Conservation (phyloP, 2,113 vertebrate genomes). For the Marmota flaviventris region DNA sequence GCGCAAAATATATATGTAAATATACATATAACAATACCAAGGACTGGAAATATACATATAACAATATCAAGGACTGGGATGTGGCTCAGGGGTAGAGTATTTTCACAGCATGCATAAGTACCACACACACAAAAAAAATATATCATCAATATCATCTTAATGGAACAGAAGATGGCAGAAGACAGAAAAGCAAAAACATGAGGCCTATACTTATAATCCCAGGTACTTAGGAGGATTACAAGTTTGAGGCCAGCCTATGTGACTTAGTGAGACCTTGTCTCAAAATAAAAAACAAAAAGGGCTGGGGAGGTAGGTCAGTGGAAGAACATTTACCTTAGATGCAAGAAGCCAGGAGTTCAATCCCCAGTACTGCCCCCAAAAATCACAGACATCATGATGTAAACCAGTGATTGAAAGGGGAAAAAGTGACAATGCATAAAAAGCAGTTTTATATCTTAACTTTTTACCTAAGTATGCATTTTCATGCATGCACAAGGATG, state of each 20-base stretch:
- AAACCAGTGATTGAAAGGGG: background rate
- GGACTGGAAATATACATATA: background rate
- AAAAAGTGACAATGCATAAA: background rate
- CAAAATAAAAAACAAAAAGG: too few relatives aligned
- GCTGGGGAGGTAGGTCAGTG: too few relatives aligned
- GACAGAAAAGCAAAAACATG: too few relatives aligned
- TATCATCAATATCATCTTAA: too few relatives aligned
- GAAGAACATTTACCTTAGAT: too few relatives aligned
- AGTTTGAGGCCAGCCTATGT: too few relatives aligned
- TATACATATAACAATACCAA: background rate
- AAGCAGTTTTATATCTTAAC: background rate
- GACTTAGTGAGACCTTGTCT: too few relatives aligned
- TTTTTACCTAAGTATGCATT: background rate
- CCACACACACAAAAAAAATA: too few relatives aligned
- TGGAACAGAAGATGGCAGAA: background rate
- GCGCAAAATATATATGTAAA: background rate
- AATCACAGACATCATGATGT: background rate
- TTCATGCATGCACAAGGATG: background rate
- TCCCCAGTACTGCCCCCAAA: background rate
- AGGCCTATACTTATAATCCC: too few relatives aligned
- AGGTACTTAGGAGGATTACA: too few relatives aligned
- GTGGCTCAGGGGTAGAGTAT: background rate
- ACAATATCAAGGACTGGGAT: background rate
- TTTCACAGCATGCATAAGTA: background rate
- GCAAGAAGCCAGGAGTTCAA: too few relatives aligned